Evolutionary conservation across 2,113 vertebrate genomes (phyloP).

Genomic region (Mellivora capensis): DNA sequence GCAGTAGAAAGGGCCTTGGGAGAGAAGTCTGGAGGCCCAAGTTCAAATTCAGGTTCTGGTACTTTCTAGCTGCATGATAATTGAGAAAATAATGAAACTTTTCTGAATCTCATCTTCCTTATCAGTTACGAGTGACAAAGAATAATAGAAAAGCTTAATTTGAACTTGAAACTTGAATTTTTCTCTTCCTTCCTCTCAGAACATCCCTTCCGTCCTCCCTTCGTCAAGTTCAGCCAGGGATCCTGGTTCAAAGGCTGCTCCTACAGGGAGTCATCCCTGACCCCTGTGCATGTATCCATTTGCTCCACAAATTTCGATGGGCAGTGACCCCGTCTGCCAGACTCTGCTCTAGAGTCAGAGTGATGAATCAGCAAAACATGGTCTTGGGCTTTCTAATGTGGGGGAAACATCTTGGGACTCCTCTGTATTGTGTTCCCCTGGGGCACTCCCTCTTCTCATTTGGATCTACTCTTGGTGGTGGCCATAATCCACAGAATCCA

Average conservation of each 20-base stretch:
- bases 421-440: accelerated
- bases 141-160: background rate
- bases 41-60: background rate
- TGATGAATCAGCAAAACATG: background rate
- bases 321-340: background rate
- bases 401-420: background rate
- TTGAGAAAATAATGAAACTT: background rate
- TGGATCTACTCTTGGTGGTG: background rate
- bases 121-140: background rate
- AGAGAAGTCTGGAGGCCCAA: background rate
- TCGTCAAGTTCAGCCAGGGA: background rate
- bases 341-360: background rate
- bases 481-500: too few relatives aligned
- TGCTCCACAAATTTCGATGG: background rate
- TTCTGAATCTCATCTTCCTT: background rate
- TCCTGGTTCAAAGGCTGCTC: background rate
- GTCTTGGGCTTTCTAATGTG: background rate
- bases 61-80: background rate
- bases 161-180: background rate
- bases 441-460: too few relatives aligned
- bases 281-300: accelerated
- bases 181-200: background rate
- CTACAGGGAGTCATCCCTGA: accelerated
- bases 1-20: background rate
- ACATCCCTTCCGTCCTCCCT: background rate